Evolutionary conservation across 2,888 invertebrate species (phyloP), one percentile per base, ranked within the genome.

Genomic region (Smittia aterrima): DNA sequence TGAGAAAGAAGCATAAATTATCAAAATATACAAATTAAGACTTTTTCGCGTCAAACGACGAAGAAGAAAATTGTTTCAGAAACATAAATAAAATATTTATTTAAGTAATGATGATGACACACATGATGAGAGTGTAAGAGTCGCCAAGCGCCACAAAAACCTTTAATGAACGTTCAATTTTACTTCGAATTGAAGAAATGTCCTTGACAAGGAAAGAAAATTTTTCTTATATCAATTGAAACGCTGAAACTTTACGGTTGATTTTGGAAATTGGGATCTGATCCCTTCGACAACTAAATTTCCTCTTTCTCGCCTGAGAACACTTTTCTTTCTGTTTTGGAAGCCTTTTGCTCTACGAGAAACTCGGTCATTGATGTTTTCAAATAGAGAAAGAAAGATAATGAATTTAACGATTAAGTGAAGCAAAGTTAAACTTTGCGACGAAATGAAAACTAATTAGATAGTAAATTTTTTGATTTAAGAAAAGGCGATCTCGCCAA

Each of bases 111-210:
- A 47, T n/a, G 47, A 47, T 32, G 53, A 58, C 20, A 58, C 38
- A 6, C 58, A 24, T 22, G 13, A 47, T 47, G 47, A 47, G 32
- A 47, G 47, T 47, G 47, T 47, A 6, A 66, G 1, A 68, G 68
- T 68, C 68, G 68, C 68, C 40, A 68, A 68, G 68, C 68, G 68
- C 68, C 68, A 68, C 68, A 68, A 68, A 41, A 68, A 2, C 11
- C 24, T 66, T 66, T n/a, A 9, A 11, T n/a, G 27, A 66, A 25
- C 25, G 66, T 66, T 24, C 25, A 66, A 66, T 66, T 66, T 24
- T n/a, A n/a, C n/a, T n/a, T n/a, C n/a, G 9, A 6, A 9, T 24
- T 9, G 7, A 58, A 4, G 4, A 20, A 66, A n/a, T 16, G 20
- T 66, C 27, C 22, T 62, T 20, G n/a, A 47, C 13, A 47, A 47